phyloP scores from a whole-genome alignment of 2,797 vertebrate species.

The Vultur gryphus region DNA sequence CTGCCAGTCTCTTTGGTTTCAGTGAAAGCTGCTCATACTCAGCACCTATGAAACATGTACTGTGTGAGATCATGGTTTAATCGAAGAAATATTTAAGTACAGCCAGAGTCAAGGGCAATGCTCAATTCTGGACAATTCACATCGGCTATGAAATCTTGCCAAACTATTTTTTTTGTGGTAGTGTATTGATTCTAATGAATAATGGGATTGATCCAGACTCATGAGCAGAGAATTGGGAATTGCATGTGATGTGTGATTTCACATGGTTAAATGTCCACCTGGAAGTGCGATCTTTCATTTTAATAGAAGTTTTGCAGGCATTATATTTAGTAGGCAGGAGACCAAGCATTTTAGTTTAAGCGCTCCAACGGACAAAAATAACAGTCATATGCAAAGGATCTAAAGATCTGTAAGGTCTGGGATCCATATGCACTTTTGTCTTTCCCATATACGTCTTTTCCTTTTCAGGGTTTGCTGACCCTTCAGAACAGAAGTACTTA shows the following conservation, averaged over 20 bases:
- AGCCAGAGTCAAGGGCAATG: background rate
- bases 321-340: background rate
- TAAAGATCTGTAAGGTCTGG: background rate
- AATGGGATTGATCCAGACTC: background rate
- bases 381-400: background rate
- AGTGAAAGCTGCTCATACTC: background rate
- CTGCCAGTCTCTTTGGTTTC: background rate
- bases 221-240: background rate
- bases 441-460: background rate
- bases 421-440: background rate
- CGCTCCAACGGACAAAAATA: background rate
- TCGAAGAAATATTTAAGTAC: background rate
- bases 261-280: background rate
- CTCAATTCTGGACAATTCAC: background rate
- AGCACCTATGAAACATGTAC: background rate
- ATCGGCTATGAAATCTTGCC: background rate
- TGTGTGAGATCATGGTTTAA: background rate
- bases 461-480: background rate
- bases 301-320: background rate
- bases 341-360: background rate
- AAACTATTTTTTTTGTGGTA: background rate
- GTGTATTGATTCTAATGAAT: background rate
- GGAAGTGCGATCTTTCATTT: background rate
- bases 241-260: background rate
- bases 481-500: background rate